phyloP scores from a whole-genome alignment of 2,888 invertebrate species.

The Calephelis perditalis region DNA sequence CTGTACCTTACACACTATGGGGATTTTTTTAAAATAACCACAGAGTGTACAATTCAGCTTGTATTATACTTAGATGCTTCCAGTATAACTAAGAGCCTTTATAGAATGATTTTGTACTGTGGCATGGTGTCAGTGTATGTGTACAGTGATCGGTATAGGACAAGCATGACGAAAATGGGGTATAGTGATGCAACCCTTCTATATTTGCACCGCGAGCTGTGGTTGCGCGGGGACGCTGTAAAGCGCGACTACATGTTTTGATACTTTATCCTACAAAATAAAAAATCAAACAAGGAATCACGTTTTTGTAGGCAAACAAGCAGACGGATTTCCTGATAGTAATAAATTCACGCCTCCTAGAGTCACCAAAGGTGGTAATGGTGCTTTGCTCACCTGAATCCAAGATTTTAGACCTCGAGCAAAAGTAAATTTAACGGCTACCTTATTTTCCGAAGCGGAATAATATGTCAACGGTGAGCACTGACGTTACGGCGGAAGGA shows the following conservation, averaged over 20 bases:
- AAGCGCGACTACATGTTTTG: constrained; percentile 33
- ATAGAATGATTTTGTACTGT: constrained; percentile 30
- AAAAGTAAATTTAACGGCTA: too few relatives aligned
- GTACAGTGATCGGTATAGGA: constrained; percentile 38
- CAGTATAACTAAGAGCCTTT: constrained; percentile 24
- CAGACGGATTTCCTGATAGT: too few relatives aligned
- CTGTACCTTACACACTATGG: constrained; percentile 27
- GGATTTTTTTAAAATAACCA: constrained; percentile 29
- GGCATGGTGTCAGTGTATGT: constrained; percentile 22
- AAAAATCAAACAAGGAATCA: background rate
- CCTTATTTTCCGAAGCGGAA: too few relatives aligned
- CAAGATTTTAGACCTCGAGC: too few relatives aligned
- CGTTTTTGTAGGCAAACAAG: too few relatives aligned
- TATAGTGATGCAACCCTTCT: constrained; percentile 71
- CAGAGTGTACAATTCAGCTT: constrained; percentile 32
- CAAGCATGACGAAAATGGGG: constrained; percentile 63
- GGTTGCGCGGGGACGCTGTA: constrained; percentile 51
- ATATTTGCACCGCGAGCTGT: constrained; percentile 53
- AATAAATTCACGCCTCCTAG: too few relatives aligned
- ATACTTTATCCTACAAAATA: constrained; percentile 32
- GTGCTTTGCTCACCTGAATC: too few relatives aligned
- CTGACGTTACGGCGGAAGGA: too few relatives aligned
- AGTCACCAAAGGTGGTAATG: too few relatives aligned
- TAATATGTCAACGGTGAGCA: too few relatives aligned
- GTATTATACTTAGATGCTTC: background rate